A percentile compares a stretch with the other conserved stretches of the same genome.
Evolutionary conservation across 2,797 vertebrate genomes (phyloP).

Genomic region (Hoplostethus atlanticus): DNA sequence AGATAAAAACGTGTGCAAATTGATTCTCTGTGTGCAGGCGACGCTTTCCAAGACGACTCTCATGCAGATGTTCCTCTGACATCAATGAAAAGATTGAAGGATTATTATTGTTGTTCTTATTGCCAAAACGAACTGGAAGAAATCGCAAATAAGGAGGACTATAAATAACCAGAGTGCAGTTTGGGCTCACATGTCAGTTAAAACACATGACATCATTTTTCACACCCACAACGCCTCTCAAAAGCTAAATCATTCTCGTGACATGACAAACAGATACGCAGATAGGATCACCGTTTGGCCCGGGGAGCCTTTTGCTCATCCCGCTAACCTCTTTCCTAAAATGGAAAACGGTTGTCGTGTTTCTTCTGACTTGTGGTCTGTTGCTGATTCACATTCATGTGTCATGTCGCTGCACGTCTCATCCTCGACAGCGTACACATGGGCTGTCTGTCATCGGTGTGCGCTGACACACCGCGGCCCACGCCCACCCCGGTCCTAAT

Average conservation of each 20-base stretch:
- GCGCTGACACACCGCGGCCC: conserved; percentile 56
- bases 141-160: conserved; percentile 4
- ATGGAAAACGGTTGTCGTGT: conserved; percentile 61
- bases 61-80: conserved; percentile 20
- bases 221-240: conserved; percentile 13
- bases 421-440: conserved; percentile 42
- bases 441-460: conserved; percentile 67
- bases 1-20: conserved; percentile 1
- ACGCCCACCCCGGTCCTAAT: conserved; percentile 48
- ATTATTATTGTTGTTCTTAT: not conserved
- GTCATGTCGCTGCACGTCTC: conserved; percentile 65
- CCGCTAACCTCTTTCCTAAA: conserved; percentile 55
- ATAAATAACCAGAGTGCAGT: not conserved
- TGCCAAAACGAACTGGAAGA: conserved; percentile 19
- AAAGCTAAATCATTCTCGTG: conserved; percentile 25
- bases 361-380: conserved; percentile 58
- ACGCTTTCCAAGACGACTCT: conserved; percentile 15
- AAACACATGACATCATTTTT: conserved; percentile 9
- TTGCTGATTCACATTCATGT: conserved; percentile 69
- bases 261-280: conserved; percentile 39
- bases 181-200: not conserved
- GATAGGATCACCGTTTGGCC: conserved; percentile 51
- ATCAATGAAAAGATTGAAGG: conserved; percentile 28
- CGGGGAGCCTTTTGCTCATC: conserved; percentile 54
- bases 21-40: not conserved